A percentile compares a stretch with the other conserved stretches of the same genome.
These are phyloP conservation scores for Syngnathus scovelli DNA, from an alignment of 2,113 vertebrate species.

Conservation along the genomic window DNA sequence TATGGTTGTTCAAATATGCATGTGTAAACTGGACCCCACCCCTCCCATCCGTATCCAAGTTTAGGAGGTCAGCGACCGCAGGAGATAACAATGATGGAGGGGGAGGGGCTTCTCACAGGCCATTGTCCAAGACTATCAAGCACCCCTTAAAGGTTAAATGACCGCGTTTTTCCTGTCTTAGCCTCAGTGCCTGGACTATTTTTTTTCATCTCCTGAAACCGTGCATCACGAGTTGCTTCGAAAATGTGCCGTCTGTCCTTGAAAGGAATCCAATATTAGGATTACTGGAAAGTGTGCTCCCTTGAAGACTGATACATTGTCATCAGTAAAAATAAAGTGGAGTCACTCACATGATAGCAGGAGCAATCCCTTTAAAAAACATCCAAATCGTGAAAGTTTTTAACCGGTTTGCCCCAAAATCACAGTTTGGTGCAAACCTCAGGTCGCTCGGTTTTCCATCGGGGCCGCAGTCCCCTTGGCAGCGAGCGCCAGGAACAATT, in stretches of 20 bases:
- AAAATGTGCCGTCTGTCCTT: neutral
- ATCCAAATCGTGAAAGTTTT: neutral
- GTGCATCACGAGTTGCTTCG: neutral
- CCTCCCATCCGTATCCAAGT: too few relatives aligned
- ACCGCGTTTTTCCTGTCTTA: slow-evolving; percentile 25
- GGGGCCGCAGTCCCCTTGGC: slow-evolving; percentile 31
- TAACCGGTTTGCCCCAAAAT: neutral
- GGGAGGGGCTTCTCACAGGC: slow-evolving; percentile 31
- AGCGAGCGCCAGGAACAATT: slow-evolving; percentile 48
- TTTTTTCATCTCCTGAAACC: slow-evolving; percentile 15
- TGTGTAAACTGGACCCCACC: slow-evolving; percentile 7
- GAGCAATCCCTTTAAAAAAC: neutral
- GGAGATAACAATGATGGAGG: slow-evolving; percentile 36
- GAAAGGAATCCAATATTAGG: slow-evolving; percentile 6
- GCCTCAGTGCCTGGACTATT: slow-evolving; percentile 11
- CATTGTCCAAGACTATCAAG: slow-evolving; percentile 45
- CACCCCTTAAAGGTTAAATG: slow-evolving; percentile 16
- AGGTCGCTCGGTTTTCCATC: slow-evolving; percentile 26
- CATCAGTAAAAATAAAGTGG: neutral
- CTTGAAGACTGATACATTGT: neutral
- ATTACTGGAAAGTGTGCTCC: slow-evolving; percentile 8
- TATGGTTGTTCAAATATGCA: neutral
- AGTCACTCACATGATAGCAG: neutral
- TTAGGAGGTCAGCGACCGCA: slow-evolving; percentile 29
- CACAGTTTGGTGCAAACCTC: too few relatives aligned